phyloP scores from a whole-genome alignment of 2,797 vertebrate genomes.

The Myotis daubentonii region DNA sequence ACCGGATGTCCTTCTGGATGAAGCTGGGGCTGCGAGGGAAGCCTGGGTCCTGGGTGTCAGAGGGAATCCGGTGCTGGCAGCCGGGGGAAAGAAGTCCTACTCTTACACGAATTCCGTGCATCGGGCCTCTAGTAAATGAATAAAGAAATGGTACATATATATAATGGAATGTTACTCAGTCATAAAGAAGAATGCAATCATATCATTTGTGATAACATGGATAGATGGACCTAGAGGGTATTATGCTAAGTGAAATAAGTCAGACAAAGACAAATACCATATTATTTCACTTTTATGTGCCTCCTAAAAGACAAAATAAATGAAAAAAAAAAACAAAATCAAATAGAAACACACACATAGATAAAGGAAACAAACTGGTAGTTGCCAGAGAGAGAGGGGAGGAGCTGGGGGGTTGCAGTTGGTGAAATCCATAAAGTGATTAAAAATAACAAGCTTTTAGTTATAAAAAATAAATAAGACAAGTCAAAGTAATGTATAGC shows the following conservation, averaged over 20 bases:
- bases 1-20: too few species aligned
- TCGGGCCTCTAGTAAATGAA: background rate
- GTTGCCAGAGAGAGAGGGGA: background rate
- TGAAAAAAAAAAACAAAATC: background rate
- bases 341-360: background rate
- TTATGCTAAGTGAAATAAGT: background rate
- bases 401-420: too few species aligned
- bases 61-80: too few species aligned
- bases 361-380: background rate
- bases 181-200: background rate
- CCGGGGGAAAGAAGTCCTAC: too few species aligned
- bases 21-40: too few species aligned
- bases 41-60: too few species aligned
- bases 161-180: background rate
- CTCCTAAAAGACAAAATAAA: background rate
- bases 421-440: background rate
- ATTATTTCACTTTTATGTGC: background rate
- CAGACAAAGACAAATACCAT: background rate
- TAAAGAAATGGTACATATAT: background rate
- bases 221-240: background rate
- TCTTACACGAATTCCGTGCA: too few species aligned
- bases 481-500: too few species aligned
- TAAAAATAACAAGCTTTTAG: background rate
- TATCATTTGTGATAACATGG: background rate
- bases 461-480: too few species aligned